Percentiles rank a stretch among this genome's conserved stretches.
Evolutionary conservation across 2,888 invertebrate species (phyloP).

Genomic region (Vesta saturnalis): DNA sequence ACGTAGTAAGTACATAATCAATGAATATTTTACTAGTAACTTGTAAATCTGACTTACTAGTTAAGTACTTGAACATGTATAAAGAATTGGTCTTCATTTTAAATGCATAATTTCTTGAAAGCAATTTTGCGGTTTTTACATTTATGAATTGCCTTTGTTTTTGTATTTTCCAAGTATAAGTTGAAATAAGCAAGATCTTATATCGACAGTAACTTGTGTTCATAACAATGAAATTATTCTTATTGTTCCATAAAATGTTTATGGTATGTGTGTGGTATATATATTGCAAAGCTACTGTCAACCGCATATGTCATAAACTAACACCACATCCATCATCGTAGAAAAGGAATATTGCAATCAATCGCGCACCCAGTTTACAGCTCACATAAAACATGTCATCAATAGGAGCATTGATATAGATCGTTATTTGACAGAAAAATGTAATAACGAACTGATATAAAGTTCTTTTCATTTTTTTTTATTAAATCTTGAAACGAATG

Average conservation of each 20-base stretch:
- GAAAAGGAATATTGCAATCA: constrained; percentile 41
- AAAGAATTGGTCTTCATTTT: neutral
- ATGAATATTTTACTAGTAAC: too few species aligned
- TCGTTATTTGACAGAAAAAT: constrained; percentile 22
- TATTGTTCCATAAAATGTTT: constrained; percentile 33
- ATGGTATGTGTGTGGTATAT: constrained; percentile 28
- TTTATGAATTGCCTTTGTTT: neutral
- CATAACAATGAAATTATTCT: constrained; percentile 32
- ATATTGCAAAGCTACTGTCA: constrained; percentile 38
- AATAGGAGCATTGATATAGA: constrained; percentile 31
- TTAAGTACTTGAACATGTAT: too few species aligned
- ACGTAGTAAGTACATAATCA: too few species aligned
- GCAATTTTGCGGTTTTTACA: too few species aligned
- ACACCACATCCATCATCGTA: constrained; percentile 41
- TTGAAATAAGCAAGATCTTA: neutral
- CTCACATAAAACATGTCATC: constrained; percentile 35
- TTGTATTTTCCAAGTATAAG: neutral
- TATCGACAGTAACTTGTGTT: constrained; percentile 3
- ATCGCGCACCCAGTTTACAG: constrained; percentile 38
- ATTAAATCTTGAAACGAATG: too few species aligned
- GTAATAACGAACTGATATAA: neutral
- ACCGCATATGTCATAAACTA: constrained; percentile 39
- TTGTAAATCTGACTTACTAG: too few species aligned
- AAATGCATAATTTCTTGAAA: too few species aligned
- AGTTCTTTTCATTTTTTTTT: neutral